A percentile compares a stretch with the other conserved stretches of the same genome.
phyloP scores from a whole-genome alignment of 2,113 vertebrate genomes.

The Phasianus colchicus region DNA sequence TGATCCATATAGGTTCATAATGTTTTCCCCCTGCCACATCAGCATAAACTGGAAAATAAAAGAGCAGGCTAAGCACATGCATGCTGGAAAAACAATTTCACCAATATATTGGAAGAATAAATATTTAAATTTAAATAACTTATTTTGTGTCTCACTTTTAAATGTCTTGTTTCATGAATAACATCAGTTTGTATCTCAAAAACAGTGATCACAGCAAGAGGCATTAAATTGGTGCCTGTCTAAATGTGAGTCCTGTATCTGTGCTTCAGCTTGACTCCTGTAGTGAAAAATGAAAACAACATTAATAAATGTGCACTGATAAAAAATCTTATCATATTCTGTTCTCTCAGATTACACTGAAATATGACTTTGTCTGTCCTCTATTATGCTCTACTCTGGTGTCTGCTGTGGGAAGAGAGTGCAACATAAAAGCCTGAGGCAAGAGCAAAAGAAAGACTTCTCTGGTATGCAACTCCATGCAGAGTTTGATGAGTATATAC shows the following conservation, averaged over 20 bases:
- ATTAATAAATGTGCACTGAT: conserved; percentile 36
- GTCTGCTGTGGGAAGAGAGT: not conserved
- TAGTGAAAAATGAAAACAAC: not conserved
- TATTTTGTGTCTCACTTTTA: not conserved
- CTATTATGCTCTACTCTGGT: not conserved
- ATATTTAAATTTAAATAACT: not conserved
- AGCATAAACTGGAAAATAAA: not conserved
- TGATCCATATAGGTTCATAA: not conserved
- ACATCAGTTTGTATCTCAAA: not conserved
- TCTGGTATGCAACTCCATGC: not conserved
- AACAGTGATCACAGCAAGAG: not conserved
- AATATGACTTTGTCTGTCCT: conserved; percentile 22
- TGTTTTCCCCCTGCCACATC: not conserved
- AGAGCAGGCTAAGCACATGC: not conserved
- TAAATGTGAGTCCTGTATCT: not conserved
- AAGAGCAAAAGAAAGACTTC: not conserved
- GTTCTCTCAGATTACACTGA: conserved; percentile 24
- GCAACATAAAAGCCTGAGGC: not conserved
- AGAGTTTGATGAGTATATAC: not conserved
- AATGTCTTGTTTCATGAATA: conserved; percentile 8
- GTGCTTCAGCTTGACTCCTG: not conserved
- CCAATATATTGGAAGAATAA: conserved; percentile 4
- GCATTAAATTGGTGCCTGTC: not conserved
- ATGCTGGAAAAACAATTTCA: not conserved
- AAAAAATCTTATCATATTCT: conserved; percentile 4